These are phyloP conservation scores for Tiaroga cobitis DNA, from an alignment of 2,797 vertebrate species.

Conservation along the genomic window DNA sequence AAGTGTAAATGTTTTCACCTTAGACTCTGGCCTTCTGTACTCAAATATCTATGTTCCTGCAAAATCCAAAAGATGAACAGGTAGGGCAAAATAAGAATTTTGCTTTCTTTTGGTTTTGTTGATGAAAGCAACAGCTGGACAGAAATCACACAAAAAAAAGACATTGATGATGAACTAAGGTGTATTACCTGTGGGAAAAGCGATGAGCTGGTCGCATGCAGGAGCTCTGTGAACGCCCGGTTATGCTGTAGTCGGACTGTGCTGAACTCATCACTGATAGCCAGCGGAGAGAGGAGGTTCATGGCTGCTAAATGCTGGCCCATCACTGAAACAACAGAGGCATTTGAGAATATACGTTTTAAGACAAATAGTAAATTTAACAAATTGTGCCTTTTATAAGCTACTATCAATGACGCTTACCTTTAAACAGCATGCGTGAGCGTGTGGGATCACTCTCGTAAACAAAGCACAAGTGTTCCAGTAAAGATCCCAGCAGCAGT, in stretches of 20 bases:
- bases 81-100: neutral
- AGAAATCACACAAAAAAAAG: neutral
- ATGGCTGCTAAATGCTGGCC: conserved; percentile 89
- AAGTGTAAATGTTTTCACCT: conserved; percentile 76
- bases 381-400: neutral
- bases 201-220: conserved; percentile 82
- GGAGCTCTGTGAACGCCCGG: conserved; percentile 90
- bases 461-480: conserved; percentile 94
- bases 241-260: conserved; percentile 93
- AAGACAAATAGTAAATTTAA: neutral
- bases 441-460: conserved; percentile 86
- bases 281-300: conserved; percentile 91
- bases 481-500: conserved; percentile 90
- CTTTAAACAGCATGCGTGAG: conserved; percentile 88
- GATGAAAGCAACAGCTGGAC: neutral
- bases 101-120: conserved; percentile 1
- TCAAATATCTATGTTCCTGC: conserved; percentile 75
- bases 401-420: conserved; percentile 66
- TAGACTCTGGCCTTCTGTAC: conserved; percentile 70
- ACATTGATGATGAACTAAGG: neutral
- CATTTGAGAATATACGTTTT: neutral
- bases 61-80: conserved; percentile 58
- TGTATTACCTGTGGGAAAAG: conserved; percentile 80
- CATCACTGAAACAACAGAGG: conserved; percentile 71
- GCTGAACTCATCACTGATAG: conserved; percentile 95